Percentiles rank a stretch among this genome's conserved stretches.
phyloP scores from a whole-genome alignment of 1,140 invertebrate species.

The Scaptomyza hsui region DNA sequence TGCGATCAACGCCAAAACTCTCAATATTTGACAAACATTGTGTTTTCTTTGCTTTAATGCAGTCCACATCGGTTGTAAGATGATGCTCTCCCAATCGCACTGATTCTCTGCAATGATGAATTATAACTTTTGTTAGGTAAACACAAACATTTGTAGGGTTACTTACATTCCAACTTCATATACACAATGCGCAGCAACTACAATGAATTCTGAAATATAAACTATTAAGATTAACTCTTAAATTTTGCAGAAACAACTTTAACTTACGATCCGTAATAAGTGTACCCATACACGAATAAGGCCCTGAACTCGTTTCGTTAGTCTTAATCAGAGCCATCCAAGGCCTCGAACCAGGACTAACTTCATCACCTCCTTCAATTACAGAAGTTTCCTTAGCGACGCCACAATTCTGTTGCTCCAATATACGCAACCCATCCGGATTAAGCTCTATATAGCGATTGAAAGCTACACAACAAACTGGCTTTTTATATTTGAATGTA shows the following conservation, averaged over 20 bases:
- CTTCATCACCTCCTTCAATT: background rate
- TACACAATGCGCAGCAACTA: constrained; percentile 11
- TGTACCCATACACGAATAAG: constrained; percentile 1
- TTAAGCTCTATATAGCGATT: background rate
- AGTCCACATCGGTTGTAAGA: too few species aligned
- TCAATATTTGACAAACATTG: too few species aligned
- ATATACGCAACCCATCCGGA: background rate
- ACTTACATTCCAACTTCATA: background rate
- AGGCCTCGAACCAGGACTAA: constrained; percentile 1
- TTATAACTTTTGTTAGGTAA: too few species aligned
- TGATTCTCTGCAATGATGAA: too few species aligned
- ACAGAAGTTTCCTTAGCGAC: background rate
- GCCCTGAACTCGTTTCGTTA: background rate
- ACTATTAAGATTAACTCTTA: too few species aligned
- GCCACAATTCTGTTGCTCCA: too few species aligned
- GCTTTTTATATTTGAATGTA: background rate
- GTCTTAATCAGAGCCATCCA: constrained; percentile 5
- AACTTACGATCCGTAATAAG: constrained; percentile 15
- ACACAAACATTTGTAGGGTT: too few species aligned
- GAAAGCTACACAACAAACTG: background rate
- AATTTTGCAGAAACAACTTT: background rate
- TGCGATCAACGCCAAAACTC: too few species aligned
- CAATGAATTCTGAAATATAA: constrained; percentile 1
- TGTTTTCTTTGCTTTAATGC: too few species aligned
- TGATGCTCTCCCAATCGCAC: too few species aligned